Percentiles rank a stretch among this genome's conserved stretches.
Conservation (phyloP, 2,888 invertebrate species). For the Phymatocera aterrima region DNA sequence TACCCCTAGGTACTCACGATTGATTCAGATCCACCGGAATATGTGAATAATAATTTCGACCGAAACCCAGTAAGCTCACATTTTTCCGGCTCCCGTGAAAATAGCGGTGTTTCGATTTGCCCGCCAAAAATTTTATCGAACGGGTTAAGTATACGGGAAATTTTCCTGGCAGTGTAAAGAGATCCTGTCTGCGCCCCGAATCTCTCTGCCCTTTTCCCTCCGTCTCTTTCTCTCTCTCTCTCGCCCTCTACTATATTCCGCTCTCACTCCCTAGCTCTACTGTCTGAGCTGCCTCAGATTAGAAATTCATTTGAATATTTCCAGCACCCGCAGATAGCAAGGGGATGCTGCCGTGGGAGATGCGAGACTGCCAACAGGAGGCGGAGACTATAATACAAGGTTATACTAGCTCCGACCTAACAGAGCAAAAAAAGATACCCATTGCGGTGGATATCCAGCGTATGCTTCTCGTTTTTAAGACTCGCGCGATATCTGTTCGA, state of each 20-base stretch:
- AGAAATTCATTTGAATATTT: conserved; percentile 77
- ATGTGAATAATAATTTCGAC: no score
- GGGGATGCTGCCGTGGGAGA: conserved; percentile 52
- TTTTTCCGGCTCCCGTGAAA: no score
- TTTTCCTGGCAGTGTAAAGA: not conserved
- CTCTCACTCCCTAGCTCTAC: conserved; percentile 51
- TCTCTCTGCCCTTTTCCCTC: conserved; percentile 49
- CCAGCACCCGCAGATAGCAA: conserved; percentile 67
- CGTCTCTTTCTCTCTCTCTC: conserved; percentile 50
- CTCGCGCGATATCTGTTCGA: not conserved
- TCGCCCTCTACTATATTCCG: conserved; percentile 49
- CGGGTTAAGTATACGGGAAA: not conserved
- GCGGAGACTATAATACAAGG: conserved; percentile 47
- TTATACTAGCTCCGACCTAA: conserved; percentile 1
- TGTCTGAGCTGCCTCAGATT: conserved; percentile 71
- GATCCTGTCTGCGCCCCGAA: conserved; percentile 7
- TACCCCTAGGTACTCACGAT: no score
- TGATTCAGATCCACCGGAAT: no score
- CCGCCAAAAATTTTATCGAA: not conserved
- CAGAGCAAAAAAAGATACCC: not conserved
- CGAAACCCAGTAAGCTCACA: no score
- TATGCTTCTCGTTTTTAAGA: not conserved
- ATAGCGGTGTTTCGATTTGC: not conserved
- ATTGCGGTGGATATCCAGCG: not conserved
- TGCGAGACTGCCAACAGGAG: conserved; percentile 52